Evolutionary conservation across 2,888 invertebrate genomes (phyloP).

Genomic region (Heteromurus nitidus): DNA sequence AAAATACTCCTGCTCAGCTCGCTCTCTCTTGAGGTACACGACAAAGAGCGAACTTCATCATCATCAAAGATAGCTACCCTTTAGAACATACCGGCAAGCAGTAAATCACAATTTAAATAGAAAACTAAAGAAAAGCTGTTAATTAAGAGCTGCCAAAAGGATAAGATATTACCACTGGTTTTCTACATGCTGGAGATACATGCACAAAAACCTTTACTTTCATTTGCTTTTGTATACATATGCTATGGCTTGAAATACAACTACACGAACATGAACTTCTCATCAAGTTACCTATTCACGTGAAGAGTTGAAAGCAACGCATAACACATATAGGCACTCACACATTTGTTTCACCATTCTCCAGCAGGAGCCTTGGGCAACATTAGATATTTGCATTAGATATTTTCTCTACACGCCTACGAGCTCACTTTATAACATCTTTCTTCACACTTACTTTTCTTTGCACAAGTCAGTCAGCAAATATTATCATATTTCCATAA

Average conservation of each 20-base stretch:
- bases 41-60: too few relatives aligned
- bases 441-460: not conserved
- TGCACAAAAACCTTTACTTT: too few relatives aligned
- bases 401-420: slow-evolving; percentile 33
- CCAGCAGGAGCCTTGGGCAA: slow-evolving; percentile 25
- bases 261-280: not conserved
- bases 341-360: not conserved
- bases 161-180: not conserved
- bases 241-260: not conserved
- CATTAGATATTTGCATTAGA: not conserved
- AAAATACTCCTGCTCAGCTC: too few relatives aligned
- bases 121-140: slow-evolving; percentile 10
- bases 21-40: too few relatives aligned
- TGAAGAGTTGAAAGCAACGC: not conserved
- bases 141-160: slow-evolving; percentile 24
- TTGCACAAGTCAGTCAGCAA: not conserved
- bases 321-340: not conserved
- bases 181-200: too few relatives aligned
- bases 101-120: slow-evolving; percentile 23
- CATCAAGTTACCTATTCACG: too few relatives aligned
- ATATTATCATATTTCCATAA: too few relatives aligned
- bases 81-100: not conserved
- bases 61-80: not conserved
- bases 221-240: too few relatives aligned
- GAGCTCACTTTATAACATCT: slow-evolving; percentile 29